These are phyloP conservation scores for Hippocampus zosterae DNA, from an alignment of 2,113 vertebrate species.

Conservation along the genomic window DNA sequence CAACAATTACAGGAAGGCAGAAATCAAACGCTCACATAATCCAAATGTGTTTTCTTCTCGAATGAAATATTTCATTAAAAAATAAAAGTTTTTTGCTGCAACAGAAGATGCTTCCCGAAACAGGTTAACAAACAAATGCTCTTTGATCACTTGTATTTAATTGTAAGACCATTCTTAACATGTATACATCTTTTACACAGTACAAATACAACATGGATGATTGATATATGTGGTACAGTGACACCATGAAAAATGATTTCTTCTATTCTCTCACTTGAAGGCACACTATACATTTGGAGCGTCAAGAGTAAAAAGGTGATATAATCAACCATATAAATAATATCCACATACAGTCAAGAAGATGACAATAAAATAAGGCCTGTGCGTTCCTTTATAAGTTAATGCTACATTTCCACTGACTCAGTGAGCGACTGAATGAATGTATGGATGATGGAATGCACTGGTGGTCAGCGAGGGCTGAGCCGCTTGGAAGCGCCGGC, in stretches of 20 bases:
- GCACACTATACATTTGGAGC: background rate
- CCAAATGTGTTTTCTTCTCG: too few relatives aligned
- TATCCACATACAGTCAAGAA: conserved; percentile 49
- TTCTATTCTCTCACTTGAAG: conserved; percentile 8
- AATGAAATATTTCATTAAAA: too few relatives aligned
- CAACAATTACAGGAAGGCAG: too few relatives aligned
- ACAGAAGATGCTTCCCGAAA: background rate
- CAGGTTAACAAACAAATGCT: background rate
- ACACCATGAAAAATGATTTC: conserved; percentile 5
- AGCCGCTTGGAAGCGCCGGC: conserved; percentile 77
- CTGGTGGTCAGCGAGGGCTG: conserved; percentile 84
- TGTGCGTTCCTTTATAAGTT: conserved; percentile 70
- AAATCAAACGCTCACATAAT: too few relatives aligned
- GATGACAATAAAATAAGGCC: conserved; percentile 71
- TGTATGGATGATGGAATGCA: conserved; percentile 1
- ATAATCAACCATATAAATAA: conserved; percentile 24
- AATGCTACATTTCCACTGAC: conserved; percentile 72
- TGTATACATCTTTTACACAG: conserved; percentile 17
- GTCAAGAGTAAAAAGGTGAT: conserved; percentile 19
- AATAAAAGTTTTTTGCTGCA: background rate
- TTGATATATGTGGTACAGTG: background rate
- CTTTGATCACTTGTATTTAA: conserved; percentile 55
- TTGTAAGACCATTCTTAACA: conserved; percentile 46
- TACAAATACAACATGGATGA: conserved; percentile 17
- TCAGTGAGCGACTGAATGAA: background rate